Evolutionary conservation across 2,888 invertebrate species (phyloP).

Genomic region (Minunthozetes semirufus): DNA sequence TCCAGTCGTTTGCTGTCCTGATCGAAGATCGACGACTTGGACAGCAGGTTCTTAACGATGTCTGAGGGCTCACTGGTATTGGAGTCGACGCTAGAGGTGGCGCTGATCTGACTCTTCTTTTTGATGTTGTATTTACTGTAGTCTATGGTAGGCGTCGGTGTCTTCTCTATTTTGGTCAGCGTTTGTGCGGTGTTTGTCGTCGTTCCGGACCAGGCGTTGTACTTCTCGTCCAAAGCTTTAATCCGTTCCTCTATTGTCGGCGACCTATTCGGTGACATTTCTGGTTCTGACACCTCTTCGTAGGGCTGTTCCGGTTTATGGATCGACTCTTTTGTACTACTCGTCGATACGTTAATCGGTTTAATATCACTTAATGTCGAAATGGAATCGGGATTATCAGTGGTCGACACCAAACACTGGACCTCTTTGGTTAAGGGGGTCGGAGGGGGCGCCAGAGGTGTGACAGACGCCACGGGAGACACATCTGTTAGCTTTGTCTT

Average conservation of each 20-base stretch:
- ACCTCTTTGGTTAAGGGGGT: background rate
- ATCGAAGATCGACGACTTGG: conserved; percentile 88
- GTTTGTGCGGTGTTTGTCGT: conserved; percentile 48
- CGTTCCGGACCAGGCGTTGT: conserved; percentile 70
- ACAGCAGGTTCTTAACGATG: conserved; percentile 82
- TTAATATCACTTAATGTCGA: conserved; percentile 16
- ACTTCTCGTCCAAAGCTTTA: conserved; percentile 82
- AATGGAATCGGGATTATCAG: conserved; percentile 27
- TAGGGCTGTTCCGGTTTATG: background rate
- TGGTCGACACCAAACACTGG: conserved; percentile 18
- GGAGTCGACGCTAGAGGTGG: conserved; percentile 49
- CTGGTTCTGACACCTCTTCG: conserved; percentile 34
- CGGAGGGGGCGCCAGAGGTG: background rate
- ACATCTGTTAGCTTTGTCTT: background rate
- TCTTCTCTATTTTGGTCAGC: conserved; percentile 40
- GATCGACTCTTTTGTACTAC: background rate
- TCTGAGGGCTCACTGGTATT: conserved; percentile 83
- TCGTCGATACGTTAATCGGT: background rate
- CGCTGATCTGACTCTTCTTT: conserved; percentile 43
- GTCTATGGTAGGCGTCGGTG: conserved; percentile 41
- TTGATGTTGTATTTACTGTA: conserved; percentile 48
- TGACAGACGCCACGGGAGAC: background rate
- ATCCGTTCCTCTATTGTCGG: conserved; percentile 78
- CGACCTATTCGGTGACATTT: conserved; percentile 37
- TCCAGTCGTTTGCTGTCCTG: conserved; percentile 89